A percentile compares a stretch with the other conserved stretches of the same genome.
Evolutionary conservation across 1,140 invertebrate genomes (phyloP).

Genomic region (Papilio polytes): DNA sequence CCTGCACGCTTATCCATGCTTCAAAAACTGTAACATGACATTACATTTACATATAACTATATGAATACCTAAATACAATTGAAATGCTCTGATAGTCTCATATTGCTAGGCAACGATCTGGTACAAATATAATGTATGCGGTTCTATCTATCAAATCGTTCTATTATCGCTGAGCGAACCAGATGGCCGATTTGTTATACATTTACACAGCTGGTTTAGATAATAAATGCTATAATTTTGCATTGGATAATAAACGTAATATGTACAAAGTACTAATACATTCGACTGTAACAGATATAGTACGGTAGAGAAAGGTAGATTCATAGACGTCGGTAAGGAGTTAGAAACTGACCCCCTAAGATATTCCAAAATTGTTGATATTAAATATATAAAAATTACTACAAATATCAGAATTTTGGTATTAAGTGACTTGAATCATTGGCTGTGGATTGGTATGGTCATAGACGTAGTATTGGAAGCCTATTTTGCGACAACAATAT

Average conservation of each 20-base stretch:
- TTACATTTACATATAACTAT: background rate
- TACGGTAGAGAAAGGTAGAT: background rate
- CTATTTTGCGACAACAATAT: background rate
- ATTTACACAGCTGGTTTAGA: slow-evolving; percentile 10
- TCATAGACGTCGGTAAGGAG: background rate
- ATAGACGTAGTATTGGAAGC: no score
- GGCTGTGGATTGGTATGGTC: no score
- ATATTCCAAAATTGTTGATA: no score
- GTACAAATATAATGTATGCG: slow-evolving; percentile 1
- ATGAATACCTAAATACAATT: background rate
- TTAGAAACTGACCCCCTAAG: no score
- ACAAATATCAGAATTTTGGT: no score
- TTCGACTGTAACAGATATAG: background rate
- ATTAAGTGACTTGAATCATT: no score
- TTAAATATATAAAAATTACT: no score
- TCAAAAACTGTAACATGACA: background rate
- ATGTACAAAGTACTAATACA: background rate
- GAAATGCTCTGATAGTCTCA: background rate
- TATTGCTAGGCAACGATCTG: background rate
- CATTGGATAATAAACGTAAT: background rate
- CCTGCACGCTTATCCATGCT: no score
- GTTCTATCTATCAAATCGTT: background rate
- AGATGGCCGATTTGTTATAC: background rate
- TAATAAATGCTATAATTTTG: background rate
- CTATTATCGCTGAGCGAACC: background rate